Evolutionary conservation across 1,140 invertebrate genomes (phyloP).

Genomic region (Halesus radiatus): DNA sequence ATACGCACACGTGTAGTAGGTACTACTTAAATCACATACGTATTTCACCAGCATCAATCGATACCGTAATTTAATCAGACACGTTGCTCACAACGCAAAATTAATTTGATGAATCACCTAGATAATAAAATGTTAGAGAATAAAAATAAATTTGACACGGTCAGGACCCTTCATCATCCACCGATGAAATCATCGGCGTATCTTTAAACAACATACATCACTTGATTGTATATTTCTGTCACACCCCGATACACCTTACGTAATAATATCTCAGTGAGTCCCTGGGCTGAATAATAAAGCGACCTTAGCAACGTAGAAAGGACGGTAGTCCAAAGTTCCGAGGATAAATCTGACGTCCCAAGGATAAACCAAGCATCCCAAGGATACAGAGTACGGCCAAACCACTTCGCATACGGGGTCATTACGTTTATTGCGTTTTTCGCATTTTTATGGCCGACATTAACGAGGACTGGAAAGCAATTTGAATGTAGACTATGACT

Average conservation of each 20-base stretch:
- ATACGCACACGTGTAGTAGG: too few species aligned
- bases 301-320: constrained; percentile 20
- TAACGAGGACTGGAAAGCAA: constrained; percentile 45
- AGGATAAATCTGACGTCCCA: constrained; percentile 1
- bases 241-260: not conserved
- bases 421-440: constrained; percentile 38
- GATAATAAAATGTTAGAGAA: too few species aligned
- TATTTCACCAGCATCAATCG: too few species aligned
- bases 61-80: too few species aligned
- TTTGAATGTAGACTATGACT: constrained; percentile 42
- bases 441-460: constrained; percentile 40
- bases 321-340: not conserved
- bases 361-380: constrained; percentile 2
- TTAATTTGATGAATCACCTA: too few species aligned
- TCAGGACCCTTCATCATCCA: not conserved
- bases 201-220: not conserved
- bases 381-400: not conserved
- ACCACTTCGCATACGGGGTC: constrained; percentile 29
- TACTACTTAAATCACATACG: too few species aligned
- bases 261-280: constrained; percentile 15
- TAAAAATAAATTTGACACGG: too few species aligned
- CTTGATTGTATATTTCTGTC: not conserved
- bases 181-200: not conserved
- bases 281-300: not conserved
- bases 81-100: too few species aligned